Percentiles rank a stretch among this genome's conserved stretches.
Evolutionary conservation across 2,888 invertebrate genomes (phyloP).

Genomic region (Antitype chi): DNA sequence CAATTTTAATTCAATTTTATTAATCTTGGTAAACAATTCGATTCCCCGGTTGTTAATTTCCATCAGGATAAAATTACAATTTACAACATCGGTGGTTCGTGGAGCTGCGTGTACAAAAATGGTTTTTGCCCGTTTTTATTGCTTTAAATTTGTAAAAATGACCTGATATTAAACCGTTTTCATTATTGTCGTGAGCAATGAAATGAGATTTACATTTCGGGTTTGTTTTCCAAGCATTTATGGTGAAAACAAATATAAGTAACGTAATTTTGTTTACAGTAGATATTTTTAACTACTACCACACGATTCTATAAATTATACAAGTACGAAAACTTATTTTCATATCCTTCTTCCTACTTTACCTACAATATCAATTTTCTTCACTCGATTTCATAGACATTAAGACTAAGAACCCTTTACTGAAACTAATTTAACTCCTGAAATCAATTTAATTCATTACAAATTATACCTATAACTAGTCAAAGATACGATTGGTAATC

Average conservation of each 20-base stretch:
- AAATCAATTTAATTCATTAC: conserved; percentile 35
- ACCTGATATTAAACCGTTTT: conserved; percentile 55
- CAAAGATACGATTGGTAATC: conserved; percentile 59
- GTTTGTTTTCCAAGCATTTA: conserved; percentile 44
- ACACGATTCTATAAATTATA: conserved; percentile 15
- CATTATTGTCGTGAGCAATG: conserved; percentile 59
- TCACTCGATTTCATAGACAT: not conserved
- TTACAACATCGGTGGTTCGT: conserved; percentile 67
- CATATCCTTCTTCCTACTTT: not conserved
- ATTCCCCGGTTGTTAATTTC: conserved; percentile 66
- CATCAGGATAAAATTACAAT: conserved; percentile 75
- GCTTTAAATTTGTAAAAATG: conserved; percentile 75
- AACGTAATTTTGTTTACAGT: conserved; percentile 29
- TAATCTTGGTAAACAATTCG: conserved; percentile 70
- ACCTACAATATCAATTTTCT: not conserved
- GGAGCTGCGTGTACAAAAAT: conserved; percentile 78
- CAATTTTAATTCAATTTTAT: conserved; percentile 70
- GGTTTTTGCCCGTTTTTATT: conserved; percentile 75
- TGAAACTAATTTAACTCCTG: conserved; percentile 29
- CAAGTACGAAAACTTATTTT: not conserved
- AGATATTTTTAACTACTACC: conserved; percentile 16
- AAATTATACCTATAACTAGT: conserved; percentile 30
- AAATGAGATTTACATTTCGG: conserved; percentile 51
- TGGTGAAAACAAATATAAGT: conserved; percentile 29
- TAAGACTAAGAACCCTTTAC: not conserved